Evolutionary conservation across 2,888 invertebrate genomes (phyloP).

Genomic region (Eustalomyia histrio): DNA sequence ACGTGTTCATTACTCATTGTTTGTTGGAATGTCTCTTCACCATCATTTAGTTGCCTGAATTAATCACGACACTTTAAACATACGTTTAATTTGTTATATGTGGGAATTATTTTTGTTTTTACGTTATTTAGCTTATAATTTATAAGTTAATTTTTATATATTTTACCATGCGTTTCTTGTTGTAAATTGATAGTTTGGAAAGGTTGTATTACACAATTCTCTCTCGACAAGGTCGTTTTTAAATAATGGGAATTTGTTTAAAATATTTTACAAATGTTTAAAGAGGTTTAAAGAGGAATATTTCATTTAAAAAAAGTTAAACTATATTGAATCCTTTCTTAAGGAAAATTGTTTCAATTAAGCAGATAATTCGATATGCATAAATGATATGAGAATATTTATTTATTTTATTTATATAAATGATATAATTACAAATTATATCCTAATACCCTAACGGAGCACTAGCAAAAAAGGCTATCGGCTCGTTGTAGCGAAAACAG

Average conservation of each 20-base stretch:
- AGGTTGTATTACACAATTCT: conserved; percentile 15
- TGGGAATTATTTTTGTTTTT: neutral
- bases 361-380: too few relatives aligned
- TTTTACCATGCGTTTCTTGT: neutral
- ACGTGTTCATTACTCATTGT: neutral
- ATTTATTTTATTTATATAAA: too few relatives aligned
- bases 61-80: conserved; percentile 5
- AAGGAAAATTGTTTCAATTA: too few relatives aligned
- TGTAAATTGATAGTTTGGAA: conserved; percentile 16
- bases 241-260: neutral
- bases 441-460: too few relatives aligned
- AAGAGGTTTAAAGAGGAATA: too few relatives aligned
- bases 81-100: neutral
- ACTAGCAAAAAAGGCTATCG: too few relatives aligned
- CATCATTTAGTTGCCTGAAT: neutral
- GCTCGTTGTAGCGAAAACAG: too few relatives aligned
- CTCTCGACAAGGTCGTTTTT: conserved; percentile 5
- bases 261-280: neutral
- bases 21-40: neutral
- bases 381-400: too few relatives aligned
- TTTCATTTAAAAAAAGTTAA: too few relatives aligned
- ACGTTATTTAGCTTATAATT: neutral
- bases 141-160: conserved; percentile 6
- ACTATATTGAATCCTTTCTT: too few relatives aligned
- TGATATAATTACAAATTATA: too few relatives aligned